Conservation (phyloP, 2,888 invertebrate genomes). For the Endotricha flammealis region DNA sequence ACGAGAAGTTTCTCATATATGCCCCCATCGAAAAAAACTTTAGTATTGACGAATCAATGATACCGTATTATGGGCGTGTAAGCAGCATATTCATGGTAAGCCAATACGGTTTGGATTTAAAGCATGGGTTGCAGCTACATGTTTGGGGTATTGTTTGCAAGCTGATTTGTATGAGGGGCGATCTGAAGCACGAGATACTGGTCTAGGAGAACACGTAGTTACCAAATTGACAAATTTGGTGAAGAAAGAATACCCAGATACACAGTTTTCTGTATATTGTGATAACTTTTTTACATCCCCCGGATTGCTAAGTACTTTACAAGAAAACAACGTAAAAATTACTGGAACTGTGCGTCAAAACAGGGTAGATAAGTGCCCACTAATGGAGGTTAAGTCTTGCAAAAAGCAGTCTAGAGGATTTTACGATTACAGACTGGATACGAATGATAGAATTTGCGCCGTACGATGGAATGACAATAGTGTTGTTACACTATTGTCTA, state of each 20-base stretch:
- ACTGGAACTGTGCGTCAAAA: conserved; percentile 12
- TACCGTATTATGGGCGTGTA: conserved; percentile 35
- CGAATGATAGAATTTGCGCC: conserved; percentile 11
- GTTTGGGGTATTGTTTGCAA: conserved; percentile 27
- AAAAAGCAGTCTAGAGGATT: conserved; percentile 14
- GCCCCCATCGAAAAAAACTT: conserved; percentile 15
- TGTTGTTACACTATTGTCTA: conserved; percentile 18
- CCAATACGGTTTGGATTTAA: conserved; percentile 30
- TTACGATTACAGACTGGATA: conserved; percentile 6
- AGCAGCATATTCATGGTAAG: conserved; percentile 30
- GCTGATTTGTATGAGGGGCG: conserved; percentile 27
- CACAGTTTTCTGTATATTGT: conserved; percentile 15
- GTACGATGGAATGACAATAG: conserved; percentile 20
- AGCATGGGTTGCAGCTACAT: conserved; percentile 27
- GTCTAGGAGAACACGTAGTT: conserved; percentile 12
- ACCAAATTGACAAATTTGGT: not conserved
- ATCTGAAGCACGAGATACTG: conserved; percentile 12
- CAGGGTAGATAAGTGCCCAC: conserved; percentile 14
- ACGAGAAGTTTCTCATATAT: conserved; percentile 7
- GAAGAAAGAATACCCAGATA: conserved; percentile 10
- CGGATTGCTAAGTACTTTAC: not conserved
- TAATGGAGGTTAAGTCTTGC: conserved; percentile 10
- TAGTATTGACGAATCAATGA: conserved; percentile 34
- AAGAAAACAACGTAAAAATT: conserved; percentile 3
- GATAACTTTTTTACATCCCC: conserved; percentile 15